Conservation (phyloP, 2,797 vertebrate species). For the Staurois parvus region DNA sequence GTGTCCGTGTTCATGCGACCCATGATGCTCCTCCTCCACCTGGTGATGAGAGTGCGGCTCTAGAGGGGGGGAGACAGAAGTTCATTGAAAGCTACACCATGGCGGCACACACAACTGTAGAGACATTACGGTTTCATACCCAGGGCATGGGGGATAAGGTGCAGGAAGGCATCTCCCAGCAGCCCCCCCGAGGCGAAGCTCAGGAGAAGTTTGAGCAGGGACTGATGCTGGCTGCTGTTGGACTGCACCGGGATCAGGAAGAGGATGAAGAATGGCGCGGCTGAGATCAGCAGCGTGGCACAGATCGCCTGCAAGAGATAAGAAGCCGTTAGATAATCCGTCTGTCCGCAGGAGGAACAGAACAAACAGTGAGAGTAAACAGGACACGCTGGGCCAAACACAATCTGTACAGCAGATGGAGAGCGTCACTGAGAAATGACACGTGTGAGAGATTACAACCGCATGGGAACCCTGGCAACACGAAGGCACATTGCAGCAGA, state of each 20-base stretch:
- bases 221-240: slow-evolving; percentile 88
- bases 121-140: slow-evolving; percentile 73
- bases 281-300: slow-evolving; percentile 91
- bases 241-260: slow-evolving; percentile 94
- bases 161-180: slow-evolving; percentile 92
- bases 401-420: neutral
- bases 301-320: slow-evolving; percentile 80
- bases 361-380: slow-evolving; percentile 4
- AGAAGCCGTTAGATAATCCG: neutral
- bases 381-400: neutral
- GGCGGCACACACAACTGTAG: too few species aligned
- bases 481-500: neutral
- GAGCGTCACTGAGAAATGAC: neutral
- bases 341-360: neutral
- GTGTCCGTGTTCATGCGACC: slow-evolving; percentile 75
- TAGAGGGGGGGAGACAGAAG: slow-evolving; percentile 61
- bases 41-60: slow-evolving; percentile 85
- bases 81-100: too few species aligned
- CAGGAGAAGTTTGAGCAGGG: slow-evolving; percentile 89
- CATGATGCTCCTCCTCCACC: slow-evolving; percentile 62
- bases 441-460: neutral
- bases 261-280: slow-evolving; percentile 90
- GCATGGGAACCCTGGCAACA: neutral
- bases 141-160: slow-evolving; percentile 92
- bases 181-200: slow-evolving; percentile 93